These are phyloP conservation scores for Mythimna loreyi DNA, from an alignment of 2,888 invertebrate genomes.

Conservation along the genomic window DNA sequence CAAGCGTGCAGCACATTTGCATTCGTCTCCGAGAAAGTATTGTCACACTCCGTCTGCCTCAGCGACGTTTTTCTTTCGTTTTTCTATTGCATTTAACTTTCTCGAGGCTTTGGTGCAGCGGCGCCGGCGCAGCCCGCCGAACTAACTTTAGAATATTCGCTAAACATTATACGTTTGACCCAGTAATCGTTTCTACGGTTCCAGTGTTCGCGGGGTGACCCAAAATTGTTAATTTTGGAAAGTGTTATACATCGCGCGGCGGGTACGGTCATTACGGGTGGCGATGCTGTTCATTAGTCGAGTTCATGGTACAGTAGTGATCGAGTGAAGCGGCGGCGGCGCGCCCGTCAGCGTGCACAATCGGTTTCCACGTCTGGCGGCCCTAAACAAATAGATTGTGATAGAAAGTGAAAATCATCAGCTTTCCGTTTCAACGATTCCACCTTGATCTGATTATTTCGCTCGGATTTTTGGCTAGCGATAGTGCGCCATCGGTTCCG, in stretches of 20 bases:
- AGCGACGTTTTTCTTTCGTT: constrained; percentile 57
- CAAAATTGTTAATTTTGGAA: constrained; percentile 40
- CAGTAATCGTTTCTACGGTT: constrained; percentile 52
- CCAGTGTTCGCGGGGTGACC: constrained; percentile 31
- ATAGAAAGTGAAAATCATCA: constrained; percentile 64
- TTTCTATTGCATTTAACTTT: constrained; percentile 64
- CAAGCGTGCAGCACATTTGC: constrained; percentile 61
- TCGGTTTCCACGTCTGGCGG: constrained; percentile 44
- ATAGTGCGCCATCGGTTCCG: constrained; percentile 83
- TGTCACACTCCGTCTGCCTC: constrained; percentile 56
- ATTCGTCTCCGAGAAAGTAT: constrained; percentile 60
- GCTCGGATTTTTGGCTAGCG: constrained; percentile 84
- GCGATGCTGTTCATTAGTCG: constrained; percentile 25
- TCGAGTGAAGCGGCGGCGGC: not conserved
- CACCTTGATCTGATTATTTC: constrained; percentile 86
- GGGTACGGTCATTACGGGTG: not conserved
- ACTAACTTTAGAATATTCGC: constrained; percentile 57
- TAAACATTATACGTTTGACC: constrained; percentile 53
- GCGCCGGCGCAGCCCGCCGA: constrained; percentile 22
- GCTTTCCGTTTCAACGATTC: constrained; percentile 67
- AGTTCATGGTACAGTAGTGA: constrained; percentile 12
- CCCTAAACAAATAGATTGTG: constrained; percentile 54
- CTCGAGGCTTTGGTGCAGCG: constrained; percentile 51
- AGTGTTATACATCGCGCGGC: constrained; percentile 13
- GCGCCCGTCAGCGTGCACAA: constrained; percentile 27